phyloP scores from a whole-genome alignment of 2,797 vertebrate species.

The Thamnophis elegans region DNA sequence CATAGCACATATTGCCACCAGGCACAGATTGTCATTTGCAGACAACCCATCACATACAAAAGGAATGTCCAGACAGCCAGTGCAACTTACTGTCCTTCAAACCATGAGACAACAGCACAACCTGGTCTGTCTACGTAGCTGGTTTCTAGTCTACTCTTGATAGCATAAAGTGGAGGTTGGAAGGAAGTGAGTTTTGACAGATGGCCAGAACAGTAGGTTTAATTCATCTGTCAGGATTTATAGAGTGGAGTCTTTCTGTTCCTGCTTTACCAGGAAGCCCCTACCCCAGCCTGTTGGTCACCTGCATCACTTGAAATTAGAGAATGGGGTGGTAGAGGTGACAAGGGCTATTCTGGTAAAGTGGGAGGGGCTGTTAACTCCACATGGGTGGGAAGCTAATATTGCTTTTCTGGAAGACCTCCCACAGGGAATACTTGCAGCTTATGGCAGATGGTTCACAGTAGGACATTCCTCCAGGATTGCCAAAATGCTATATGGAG shows the following conservation, averaged over 20 bases:
- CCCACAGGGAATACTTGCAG: neutral
- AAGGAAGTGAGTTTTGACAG: neutral
- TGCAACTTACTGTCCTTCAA: neutral
- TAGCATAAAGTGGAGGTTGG: neutral
- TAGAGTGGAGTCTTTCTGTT: neutral
- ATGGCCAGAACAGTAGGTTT: neutral
- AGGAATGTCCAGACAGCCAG: neutral
- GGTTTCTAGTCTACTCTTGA: neutral
- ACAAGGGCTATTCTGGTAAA: neutral
- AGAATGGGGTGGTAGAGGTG: neutral
- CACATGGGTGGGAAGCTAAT: neutral
- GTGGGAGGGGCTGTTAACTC: neutral
- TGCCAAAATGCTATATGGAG: neutral
- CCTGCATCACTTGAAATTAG: neutral
- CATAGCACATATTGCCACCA: neutral
- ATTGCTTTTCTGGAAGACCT: neutral
- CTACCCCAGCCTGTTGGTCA: neutral
- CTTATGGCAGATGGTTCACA: neutral
- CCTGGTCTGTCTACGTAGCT: neutral
- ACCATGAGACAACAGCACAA: neutral
- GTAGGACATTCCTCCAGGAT: neutral
- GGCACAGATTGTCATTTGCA: neutral
- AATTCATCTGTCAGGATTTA: neutral
- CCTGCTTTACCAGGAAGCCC: neutral
- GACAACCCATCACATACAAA: neutral